Percentiles rank a stretch among this genome's conserved stretches.
Conservation (phyloP, 2,888 invertebrate genomes). For the Hirtodrosophila histrioides region DNA sequence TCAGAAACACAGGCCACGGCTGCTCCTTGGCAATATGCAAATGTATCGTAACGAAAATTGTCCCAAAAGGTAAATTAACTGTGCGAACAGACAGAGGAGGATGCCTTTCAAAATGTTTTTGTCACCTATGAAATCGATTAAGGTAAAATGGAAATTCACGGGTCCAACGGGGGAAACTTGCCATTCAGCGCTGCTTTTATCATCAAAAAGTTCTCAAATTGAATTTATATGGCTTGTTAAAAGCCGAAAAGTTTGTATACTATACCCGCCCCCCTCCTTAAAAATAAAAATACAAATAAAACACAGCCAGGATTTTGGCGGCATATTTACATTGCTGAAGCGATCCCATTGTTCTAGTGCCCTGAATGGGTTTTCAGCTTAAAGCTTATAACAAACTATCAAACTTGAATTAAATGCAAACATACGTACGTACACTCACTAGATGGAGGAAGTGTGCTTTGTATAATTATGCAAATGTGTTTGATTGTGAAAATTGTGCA, state of each 20-base stretch:
- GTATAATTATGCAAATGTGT: slow-evolving; percentile 76
- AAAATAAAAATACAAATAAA: slow-evolving; percentile 59
- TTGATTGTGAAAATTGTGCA: slow-evolving; percentile 76
- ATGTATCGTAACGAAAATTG: slow-evolving; percentile 33
- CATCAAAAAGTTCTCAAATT: slow-evolving; percentile 50
- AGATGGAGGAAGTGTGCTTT: slow-evolving; percentile 46
- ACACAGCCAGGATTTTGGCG: slow-evolving; percentile 52
- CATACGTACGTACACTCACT: slow-evolving; percentile 12
- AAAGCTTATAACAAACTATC: slow-evolving; percentile 75
- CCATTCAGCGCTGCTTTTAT: slow-evolving; percentile 2
- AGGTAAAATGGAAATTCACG: slow-evolving; percentile 18
- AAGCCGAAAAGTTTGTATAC: slow-evolving; percentile 48
- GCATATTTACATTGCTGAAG: slow-evolving; percentile 56
- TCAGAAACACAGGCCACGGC: slow-evolving; percentile 28
- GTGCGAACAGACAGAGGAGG: background rate
- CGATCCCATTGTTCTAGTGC: slow-evolving; percentile 45
- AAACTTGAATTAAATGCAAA: slow-evolving; percentile 71
- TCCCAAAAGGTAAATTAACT: slow-evolving; percentile 59
- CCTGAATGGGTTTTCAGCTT: slow-evolving; percentile 45
- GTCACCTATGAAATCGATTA: slow-evolving; percentile 79
- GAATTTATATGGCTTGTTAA: slow-evolving; percentile 75
- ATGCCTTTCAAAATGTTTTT: slow-evolving; percentile 38
- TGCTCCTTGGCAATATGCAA: slow-evolving; percentile 61
- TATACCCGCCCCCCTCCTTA: slow-evolving; percentile 14
- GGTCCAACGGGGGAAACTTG: background rate